Evolutionary conservation across 2,113 vertebrate species (phyloP).

Genomic region (Zootoca vivipara): DNA sequence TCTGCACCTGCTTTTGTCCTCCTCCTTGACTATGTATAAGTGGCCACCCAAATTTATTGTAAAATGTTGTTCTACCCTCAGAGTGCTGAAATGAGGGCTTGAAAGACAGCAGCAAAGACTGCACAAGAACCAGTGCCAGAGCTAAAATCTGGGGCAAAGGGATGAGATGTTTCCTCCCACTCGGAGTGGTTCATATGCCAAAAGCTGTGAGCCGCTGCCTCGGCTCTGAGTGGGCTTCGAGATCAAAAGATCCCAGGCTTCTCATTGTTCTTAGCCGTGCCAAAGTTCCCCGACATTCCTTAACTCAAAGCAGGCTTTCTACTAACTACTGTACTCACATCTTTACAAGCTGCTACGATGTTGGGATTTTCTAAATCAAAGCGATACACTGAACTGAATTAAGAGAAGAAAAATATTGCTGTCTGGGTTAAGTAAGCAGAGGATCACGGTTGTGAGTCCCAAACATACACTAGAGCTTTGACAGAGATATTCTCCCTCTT

Average conservation of each 20-base stretch:
- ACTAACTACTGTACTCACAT: conserved; percentile 64
- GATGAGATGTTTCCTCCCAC: not conserved
- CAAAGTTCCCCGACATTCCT: conserved; percentile 60
- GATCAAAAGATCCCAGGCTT: conserved; percentile 57
- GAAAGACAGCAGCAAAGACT: not conserved
- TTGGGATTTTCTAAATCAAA: conserved; percentile 73
- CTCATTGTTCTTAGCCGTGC: conserved; percentile 57
- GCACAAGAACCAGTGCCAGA: not conserved
- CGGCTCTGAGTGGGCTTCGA: not conserved
- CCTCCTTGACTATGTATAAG: too few species aligned
- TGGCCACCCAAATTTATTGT: not conserved
- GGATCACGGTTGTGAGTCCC: conserved; percentile 53
- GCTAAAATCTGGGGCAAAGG: not conserved
- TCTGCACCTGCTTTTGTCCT: too few species aligned
- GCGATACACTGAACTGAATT: conserved; percentile 66
- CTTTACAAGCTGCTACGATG: conserved; percentile 57
- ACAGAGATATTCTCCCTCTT: conserved; percentile 5
- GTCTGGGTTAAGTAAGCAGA: conserved; percentile 36
- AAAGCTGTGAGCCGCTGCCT: not conserved
- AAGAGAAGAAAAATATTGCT: conserved; percentile 47
- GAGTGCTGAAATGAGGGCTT: not conserved
- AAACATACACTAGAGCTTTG: conserved; percentile 26
- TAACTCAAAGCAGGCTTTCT: conserved; percentile 71
- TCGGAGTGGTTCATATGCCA: not conserved
- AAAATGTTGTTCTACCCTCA: not conserved